phyloP scores from a whole-genome alignment of 1,140 invertebrate genomes.

The Cydia amplana region DNA sequence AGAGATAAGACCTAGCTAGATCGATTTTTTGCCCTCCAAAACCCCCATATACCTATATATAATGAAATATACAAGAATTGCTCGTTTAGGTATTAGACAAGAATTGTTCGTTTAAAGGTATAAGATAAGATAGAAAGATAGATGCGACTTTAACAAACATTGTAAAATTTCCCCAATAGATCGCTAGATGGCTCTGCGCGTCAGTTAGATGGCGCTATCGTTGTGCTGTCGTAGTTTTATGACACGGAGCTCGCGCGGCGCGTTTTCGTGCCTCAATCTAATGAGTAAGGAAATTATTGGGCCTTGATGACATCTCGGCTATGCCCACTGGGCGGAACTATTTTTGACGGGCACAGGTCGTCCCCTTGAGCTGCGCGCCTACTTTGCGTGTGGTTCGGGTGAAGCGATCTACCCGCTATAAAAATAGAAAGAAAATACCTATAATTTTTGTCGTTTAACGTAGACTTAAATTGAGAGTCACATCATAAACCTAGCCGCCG shows the following conservation, averaged over 20 bases:
- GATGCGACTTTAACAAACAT: too few relatives aligned
- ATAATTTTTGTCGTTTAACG: too few relatives aligned
- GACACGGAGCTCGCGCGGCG: neutral
- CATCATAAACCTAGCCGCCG: constrained; percentile 71
- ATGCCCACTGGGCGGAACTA: constrained; percentile 82
- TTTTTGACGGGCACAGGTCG: constrained; percentile 89
- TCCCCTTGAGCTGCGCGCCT: constrained; percentile 83
- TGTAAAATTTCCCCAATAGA: neutral
- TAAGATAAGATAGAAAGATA: too few relatives aligned
- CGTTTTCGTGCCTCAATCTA: constrained; percentile 88
- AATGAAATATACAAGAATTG: too few relatives aligned
- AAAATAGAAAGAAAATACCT: constrained; percentile 52
- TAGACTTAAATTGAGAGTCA: too few relatives aligned
- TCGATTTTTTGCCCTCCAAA: too few relatives aligned
- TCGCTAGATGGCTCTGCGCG: constrained; percentile 1
- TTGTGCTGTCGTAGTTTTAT: neutral
- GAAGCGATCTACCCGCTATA: constrained; percentile 84
- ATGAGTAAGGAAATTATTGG: constrained; percentile 93
- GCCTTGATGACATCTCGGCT: constrained; percentile 89
- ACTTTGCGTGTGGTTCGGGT: constrained; percentile 84
- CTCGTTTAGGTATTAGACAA: too few relatives aligned
- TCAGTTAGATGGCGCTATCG: constrained; percentile 8
- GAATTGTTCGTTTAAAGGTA: too few relatives aligned
- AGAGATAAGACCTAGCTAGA: too few relatives aligned
- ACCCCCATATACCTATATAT: too few relatives aligned